Evolutionary conservation across 2,888 invertebrate species (phyloP), one percentile per base, ranked within the genome.

Genomic region (Standfussiana lucernea): DNA sequence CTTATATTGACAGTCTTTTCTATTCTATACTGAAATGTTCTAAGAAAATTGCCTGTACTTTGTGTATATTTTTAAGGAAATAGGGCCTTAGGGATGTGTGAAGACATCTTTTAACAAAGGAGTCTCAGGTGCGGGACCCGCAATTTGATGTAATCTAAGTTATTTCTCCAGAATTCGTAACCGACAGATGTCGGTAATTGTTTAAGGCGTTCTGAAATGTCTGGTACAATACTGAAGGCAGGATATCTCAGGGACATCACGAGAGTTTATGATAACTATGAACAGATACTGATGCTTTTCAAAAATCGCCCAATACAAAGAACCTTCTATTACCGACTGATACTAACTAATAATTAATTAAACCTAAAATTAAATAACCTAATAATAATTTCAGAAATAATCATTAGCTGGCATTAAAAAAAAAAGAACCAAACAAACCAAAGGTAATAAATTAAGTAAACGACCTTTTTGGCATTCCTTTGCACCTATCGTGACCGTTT

Each of bases 1-100:
- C n/a, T n/a, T n/a, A 72, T 72, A 73, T 77, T 76, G 68, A 75
- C 77, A 83, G 81, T 73, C 47, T 75, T 80, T 83, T 77, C 72
- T 70, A 75, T 83, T 77, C 72, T 70, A 75, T 64, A 32, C 35
- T 35, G 40, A 72, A 68, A 80, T 70, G 21, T 74, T 77, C 61
- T 59, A 47, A 77, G 76, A 70, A 75, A 79, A 76, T 85, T 82
- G 56, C 64, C 50, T 47, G 65, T 66, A 59, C 53, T 40, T 64
- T 62, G 24, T 37, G 6, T 45, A 66, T 40, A 79, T 84, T 74
- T 84, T 32, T 76, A 74, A 70, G 65, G 69, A 69, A 84, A 84
- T 72, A n/a, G 42, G 32, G 15, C 21, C 40, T 56, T 32, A 32
- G 53, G 53, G 65, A 35, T 42, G 47, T 72, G 53, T 28, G 47